Conservation (phyloP, 1,140 invertebrate species). For the Venturia canescens region DNA sequence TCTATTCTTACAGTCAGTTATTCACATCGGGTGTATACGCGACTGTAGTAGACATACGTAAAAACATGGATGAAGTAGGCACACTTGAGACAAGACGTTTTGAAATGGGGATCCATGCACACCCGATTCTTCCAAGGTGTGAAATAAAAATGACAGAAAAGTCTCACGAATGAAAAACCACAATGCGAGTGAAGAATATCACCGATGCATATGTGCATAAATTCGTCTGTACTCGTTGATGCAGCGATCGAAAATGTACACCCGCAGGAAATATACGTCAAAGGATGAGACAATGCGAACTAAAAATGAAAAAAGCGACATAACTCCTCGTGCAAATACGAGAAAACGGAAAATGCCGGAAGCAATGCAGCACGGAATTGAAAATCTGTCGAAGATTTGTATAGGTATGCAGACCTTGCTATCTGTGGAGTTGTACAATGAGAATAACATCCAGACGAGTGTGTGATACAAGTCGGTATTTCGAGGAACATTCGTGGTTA, state of each 20-base stretch:
- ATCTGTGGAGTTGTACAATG: neutral
- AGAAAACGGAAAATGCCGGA: slow-evolving; percentile 35
- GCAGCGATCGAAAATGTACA: slow-evolving; percentile 10
- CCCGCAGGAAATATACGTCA: neutral
- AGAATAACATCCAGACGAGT: neutral
- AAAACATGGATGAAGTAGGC: neutral
- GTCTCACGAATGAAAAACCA: neutral
- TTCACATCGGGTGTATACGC: too few relatives aligned
- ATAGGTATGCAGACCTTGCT: neutral
- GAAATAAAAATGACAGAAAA: neutral
- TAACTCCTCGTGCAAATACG: slow-evolving; percentile 23
- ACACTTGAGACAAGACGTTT: neutral
- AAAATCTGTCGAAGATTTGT: slow-evolving; percentile 11
- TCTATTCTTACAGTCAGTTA: too few relatives aligned
- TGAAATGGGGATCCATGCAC: neutral
- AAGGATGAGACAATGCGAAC: slow-evolving; percentile 16
- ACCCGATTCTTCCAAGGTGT: neutral
- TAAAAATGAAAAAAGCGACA: neutral
- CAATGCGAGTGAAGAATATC: neutral
- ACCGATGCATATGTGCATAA: neutral
- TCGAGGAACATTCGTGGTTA: neutral
- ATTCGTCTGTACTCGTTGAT: neutral
- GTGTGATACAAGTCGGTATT: neutral
- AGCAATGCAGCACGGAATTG: slow-evolving; percentile 30
- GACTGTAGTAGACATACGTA: too few relatives aligned